Base-by-base conservation (phyloP, 1,140 invertebrate genomes). In the Drosophila bifasciata region DNA sequence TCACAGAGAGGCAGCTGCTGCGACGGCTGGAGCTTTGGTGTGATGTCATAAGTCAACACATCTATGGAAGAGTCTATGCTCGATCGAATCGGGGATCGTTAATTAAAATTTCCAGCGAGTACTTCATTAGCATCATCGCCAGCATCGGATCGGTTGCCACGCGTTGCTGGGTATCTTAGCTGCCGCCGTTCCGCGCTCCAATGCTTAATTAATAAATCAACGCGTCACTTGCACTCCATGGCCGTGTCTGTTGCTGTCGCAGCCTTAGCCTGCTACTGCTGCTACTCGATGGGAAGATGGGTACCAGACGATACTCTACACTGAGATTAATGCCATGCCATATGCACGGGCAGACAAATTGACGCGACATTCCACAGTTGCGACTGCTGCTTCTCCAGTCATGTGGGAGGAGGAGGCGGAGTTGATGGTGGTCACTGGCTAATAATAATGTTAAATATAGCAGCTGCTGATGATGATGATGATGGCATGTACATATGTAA, bases 141-240 rank as follows among this genome's bases (percentile, higher is more conserved):
- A 74, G 56, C 69, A 66, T 43, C 69, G 45, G 51, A 21, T 55
- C 58, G 58, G 67, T 76, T 83, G 79, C 80, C 80, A 85, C 80
- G 80, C 80, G 80, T 66, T 80, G 68, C 59, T 11, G 32, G 32
- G 32, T 36, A 36, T 36, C 32, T 73, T 61, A 58, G 60, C 70
- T 19, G 45, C 56, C 41, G 21, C 44, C 53, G 16, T 53, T 69
- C 51, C 70, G 58, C 71, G 79, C 88, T 76, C 88, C 76, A 75
- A 83, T 88, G 77, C 84, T 90, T 90, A 90, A 90, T 90, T 90
- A 90, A 90, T 90, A 90, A 90, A 90, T 90, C 89, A 90, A 90
- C 89, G 89, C 79, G 89, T 89, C 89, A 90, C 84, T 89, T 90
- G 84, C 79, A 89, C 83, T 89, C 85, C 71, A 70, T 74, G 74